Percentiles rank a stretch among this genome's conserved stretches.
phyloP scores from a whole-genome alignment of 2,797 vertebrate species.

The Sarcophilus harrisii region DNA sequence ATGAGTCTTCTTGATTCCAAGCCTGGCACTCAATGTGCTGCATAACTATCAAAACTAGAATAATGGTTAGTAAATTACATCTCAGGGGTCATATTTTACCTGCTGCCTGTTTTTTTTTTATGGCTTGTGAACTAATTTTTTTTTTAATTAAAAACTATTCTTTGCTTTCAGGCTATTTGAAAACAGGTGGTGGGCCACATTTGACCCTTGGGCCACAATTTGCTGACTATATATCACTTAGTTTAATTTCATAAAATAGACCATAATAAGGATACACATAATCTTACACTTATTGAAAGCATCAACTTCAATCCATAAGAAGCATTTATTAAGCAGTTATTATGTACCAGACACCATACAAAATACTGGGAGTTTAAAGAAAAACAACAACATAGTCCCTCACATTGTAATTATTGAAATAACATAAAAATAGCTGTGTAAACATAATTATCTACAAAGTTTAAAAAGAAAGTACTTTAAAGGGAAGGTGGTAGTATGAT shows the following conservation, averaged over 20 bases:
- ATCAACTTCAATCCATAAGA: not conserved
- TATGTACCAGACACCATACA: not conserved
- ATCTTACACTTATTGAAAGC: not conserved
- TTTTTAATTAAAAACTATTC: not conserved
- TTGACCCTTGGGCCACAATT: not conserved
- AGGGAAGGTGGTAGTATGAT: no score
- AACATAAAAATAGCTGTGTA: no score
- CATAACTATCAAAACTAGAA: not conserved
- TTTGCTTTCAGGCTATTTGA: not conserved
- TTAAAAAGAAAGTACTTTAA: no score
- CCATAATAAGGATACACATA: not conserved
- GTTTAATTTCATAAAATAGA: not conserved
- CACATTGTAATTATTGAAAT: no score
- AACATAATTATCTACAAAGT: no score
- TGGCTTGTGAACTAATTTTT: not conserved
- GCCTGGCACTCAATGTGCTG: no score
- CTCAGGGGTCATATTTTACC: not conserved
- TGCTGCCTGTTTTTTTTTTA: not conserved
- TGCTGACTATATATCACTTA: not conserved
- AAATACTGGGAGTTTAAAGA: not conserved
- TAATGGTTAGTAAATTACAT: not conserved
- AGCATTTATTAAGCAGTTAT: no score
- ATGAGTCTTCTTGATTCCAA: no score
- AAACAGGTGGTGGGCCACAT: not conserved
- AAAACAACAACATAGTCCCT: not conserved